Evolutionary conservation across 92 coral and sea anemone species (phyloP), one percentile per base, ranked within the genome.

Genomic region (Phymanthus crucifer): DNA sequence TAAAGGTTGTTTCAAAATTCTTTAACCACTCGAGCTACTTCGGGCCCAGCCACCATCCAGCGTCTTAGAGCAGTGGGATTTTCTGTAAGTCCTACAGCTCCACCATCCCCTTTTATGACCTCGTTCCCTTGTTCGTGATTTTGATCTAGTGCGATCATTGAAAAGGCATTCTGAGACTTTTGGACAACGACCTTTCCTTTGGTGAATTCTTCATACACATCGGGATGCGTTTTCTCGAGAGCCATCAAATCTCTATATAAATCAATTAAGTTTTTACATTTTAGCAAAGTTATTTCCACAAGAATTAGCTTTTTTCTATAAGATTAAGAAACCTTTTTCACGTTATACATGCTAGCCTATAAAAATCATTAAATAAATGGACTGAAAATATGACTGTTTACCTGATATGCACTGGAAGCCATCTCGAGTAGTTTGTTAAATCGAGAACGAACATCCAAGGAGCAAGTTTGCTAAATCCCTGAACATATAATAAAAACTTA

Each of bases 1-100:
- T 75, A 69, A 3, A 24, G 33, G 34, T 80, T 48, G 32, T n/a
- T n/a, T n/a, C n/a, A n/a, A n/a, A n/a, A 73, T 17, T 85, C 85
- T 16, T 66, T 56, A 17, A 74, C 40, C 38, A 80, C 74, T 73
- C 85, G 46, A 43, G 82, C 76, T 11, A 80, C 17, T 36, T 85
- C 85, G 18, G 85, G 89, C 7, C 82, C 84, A 3, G 67, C 74
- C 1, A 80, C 52, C 89, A 85, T 85, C 73, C 89, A 68, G 21
- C 81, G 84, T 40, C 74, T 48, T 27, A 79, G 48, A 0, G 74
- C 76, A 16, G 9, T n/a, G 6, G 80, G 70, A 32, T 32, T 83
- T 35, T 77, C 83, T 0, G 83, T 83, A 17, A 83, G 57, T 14
- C 87, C 83, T 12, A 77, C 83, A 36, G 87, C 82, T 1, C 87